These are phyloP conservation scores for Nymphalis polychloros DNA, from an alignment of 2,888 invertebrate genomes.

Conservation along the genomic window DNA sequence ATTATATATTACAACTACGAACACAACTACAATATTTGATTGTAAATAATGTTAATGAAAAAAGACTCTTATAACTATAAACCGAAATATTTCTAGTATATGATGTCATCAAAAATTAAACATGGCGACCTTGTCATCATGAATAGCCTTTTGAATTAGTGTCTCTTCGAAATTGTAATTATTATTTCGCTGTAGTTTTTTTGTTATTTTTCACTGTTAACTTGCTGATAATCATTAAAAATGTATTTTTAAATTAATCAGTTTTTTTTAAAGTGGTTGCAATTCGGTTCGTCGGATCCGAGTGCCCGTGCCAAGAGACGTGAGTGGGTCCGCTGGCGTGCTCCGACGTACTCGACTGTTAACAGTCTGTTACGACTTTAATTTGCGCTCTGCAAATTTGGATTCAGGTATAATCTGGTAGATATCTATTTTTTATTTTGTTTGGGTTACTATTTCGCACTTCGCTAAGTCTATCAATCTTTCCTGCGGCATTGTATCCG, in stretches of 20 bases:
- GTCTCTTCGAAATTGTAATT: too few species aligned
- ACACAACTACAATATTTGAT: too few species aligned
- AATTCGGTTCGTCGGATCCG: slow-evolving; percentile 21
- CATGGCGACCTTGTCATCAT: too few species aligned
- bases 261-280: not conserved
- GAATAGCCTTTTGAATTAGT: too few species aligned
- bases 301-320: slow-evolving; percentile 10
- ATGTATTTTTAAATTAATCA: slow-evolving; percentile 5
- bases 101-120: too few species aligned
- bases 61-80: too few species aligned
- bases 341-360: slow-evolving; percentile 17
- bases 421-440: not conserved
- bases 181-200: not conserved
- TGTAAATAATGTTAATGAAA: too few species aligned
- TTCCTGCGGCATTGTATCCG: too few species aligned
- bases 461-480: too few species aligned
- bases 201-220: not conserved
- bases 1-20: too few species aligned
- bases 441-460: not conserved
- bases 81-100: too few species aligned
- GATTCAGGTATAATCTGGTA: slow-evolving; percentile 3
- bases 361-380: slow-evolving; percentile 26
- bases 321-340: slow-evolving; percentile 11
- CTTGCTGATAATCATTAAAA: slow-evolving; percentile 4
- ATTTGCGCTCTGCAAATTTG: slow-evolving; percentile 16